phyloP scores from a whole-genome alignment of 2,113 vertebrate species.

The Nettapus auritus region DNA sequence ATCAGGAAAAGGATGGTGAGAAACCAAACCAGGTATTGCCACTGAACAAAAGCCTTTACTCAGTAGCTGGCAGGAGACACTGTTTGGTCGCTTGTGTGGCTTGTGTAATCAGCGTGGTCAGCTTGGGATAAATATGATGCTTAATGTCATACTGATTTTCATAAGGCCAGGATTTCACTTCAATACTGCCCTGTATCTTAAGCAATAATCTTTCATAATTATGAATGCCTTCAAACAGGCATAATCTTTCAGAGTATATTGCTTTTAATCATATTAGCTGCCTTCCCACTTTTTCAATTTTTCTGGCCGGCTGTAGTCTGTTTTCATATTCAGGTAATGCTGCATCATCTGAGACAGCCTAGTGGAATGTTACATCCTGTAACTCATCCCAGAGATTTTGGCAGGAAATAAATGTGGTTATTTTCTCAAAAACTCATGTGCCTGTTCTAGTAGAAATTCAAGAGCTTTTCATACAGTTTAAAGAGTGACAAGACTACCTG shows the following conservation, averaged over 20 bases:
- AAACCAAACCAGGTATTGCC: not conserved
- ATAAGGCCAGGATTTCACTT: not conserved
- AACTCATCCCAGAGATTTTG: not conserved
- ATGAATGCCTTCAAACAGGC: not conserved
- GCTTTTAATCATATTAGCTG: not conserved
- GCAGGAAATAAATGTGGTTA: not conserved
- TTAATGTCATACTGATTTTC: not conserved
- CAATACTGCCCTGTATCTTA: not conserved
- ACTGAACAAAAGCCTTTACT: not conserved
- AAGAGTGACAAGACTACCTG: not conserved
- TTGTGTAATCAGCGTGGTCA: not conserved
- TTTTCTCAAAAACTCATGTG: not conserved
- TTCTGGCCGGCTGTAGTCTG: not conserved
- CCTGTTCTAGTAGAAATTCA: not conserved
- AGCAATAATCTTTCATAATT: not conserved
- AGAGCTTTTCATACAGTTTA: not conserved
- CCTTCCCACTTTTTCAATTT: not conserved
- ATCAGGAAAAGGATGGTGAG: not conserved
- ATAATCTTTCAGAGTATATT: not conserved
- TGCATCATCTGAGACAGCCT: not conserved
- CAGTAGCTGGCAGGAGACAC: not conserved
- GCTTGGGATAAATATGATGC: not conserved
- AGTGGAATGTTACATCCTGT: not conserved
- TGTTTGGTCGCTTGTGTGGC: not conserved
- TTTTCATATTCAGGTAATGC: not conserved